Percentiles rank a stretch among this genome's conserved stretches.
phyloP scores from a whole-genome alignment of 2,888 invertebrate species.

The Temnothorax unifasciatus region DNA sequence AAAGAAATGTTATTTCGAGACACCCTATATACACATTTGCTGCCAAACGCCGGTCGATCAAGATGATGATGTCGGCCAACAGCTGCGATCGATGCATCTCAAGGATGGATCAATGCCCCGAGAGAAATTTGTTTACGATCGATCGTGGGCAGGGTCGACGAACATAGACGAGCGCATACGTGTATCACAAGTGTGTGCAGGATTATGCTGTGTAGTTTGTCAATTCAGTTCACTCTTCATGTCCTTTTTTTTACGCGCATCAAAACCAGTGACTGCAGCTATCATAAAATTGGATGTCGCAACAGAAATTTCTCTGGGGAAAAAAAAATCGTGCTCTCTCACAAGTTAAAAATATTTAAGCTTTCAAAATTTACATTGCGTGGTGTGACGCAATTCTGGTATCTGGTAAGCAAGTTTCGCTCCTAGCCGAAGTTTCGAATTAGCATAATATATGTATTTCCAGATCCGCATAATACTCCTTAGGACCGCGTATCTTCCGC shows the following conservation, averaged over 20 bases:
- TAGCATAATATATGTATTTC: constrained; percentile 31
- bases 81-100: constrained; percentile 46
- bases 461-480: constrained; percentile 11
- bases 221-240: background rate
- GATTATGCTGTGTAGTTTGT: background rate
- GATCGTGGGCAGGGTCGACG: constrained; percentile 44
- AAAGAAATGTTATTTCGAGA: background rate
- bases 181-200: background rate
- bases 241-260: constrained; percentile 6
- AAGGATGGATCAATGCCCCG: constrained; percentile 60
- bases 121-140: constrained; percentile 66
- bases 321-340: background rate
- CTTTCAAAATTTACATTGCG: background rate
- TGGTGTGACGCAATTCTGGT: background rate
- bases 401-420: background rate
- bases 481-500: background rate
- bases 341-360: background rate
- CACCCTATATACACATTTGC: background rate
- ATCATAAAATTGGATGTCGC: background rate
- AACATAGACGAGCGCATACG: background rate
- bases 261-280: background rate
- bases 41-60: constrained; percentile 5
- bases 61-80: constrained; percentile 46
- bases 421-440: background rate
- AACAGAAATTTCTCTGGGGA: background rate